Conservation (phyloP, 2,888 invertebrate species). For the Acrobasis consociella region DNA sequence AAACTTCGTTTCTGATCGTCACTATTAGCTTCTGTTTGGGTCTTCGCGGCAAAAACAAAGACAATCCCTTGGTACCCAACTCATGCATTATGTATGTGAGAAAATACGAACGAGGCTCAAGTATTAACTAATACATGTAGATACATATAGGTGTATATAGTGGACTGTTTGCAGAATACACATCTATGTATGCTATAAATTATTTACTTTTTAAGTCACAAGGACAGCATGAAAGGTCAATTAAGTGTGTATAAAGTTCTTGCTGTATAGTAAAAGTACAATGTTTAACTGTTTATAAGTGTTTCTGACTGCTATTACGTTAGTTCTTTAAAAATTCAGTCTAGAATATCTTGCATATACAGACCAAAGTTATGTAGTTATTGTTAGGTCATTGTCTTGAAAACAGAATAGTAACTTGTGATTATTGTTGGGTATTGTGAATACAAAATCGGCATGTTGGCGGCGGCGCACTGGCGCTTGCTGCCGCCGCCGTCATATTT, state of each 20-base stretch:
- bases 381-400: slow-evolving; percentile 15
- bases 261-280: neutral
- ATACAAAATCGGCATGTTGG: slow-evolving; percentile 52
- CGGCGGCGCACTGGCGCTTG: slow-evolving; percentile 63
- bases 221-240: slow-evolving; percentile 19
- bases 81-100: slow-evolving; percentile 27
- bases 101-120: slow-evolving; percentile 21
- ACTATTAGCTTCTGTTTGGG: slow-evolving; percentile 32
- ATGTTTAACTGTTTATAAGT: neutral
- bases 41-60: slow-evolving; percentile 32
- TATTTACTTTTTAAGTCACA: neutral
- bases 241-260: slow-evolving; percentile 5
- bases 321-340: neutral
- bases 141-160: neutral
- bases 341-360: too few relatives aligned
- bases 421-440: slow-evolving; percentile 37
- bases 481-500: slow-evolving; percentile 54
- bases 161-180: slow-evolving; percentile 5
- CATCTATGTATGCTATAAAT: neutral
- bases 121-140: slow-evolving; percentile 19
- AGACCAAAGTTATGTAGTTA: neutral
- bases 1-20: slow-evolving; percentile 18
- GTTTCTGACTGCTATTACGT: neutral
- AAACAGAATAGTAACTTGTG: slow-evolving; percentile 19
- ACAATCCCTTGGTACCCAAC: slow-evolving; percentile 24